Conservation (phyloP, 1,140 invertebrate species). For the Lethocerus indicus region DNA sequence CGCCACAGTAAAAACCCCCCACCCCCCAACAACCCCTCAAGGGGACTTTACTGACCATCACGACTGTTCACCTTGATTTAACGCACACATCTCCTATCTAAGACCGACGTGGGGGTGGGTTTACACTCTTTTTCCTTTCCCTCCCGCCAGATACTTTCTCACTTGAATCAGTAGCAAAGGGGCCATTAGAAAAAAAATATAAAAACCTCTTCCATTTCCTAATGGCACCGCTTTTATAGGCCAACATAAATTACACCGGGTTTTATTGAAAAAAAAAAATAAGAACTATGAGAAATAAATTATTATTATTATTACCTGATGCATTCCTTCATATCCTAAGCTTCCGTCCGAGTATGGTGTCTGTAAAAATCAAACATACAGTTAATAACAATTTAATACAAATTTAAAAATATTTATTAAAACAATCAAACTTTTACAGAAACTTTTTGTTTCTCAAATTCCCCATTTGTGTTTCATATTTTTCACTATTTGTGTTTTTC, state of each 20-base stretch:
- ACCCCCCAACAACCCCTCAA: not conserved
- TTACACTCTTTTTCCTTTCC: not conserved
- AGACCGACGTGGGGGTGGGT: not conserved
- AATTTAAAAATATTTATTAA: not conserved
- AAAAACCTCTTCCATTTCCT: no score
- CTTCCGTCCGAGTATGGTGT: constrained; percentile 65
- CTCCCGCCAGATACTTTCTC: no score
- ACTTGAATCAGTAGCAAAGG: no score
- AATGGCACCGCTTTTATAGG: no score
- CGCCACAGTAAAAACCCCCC: constrained; percentile 11
- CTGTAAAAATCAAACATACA: constrained; percentile 20
- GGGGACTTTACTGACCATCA: constrained; percentile 14
- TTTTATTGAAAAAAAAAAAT: no score
- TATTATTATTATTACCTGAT: no score
- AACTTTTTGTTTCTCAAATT: no score
- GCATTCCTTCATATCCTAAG: constrained; percentile 71
- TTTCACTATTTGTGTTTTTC: no score
- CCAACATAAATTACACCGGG: no score
- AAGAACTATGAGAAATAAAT: no score
- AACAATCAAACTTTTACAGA: not conserved
- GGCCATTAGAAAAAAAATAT: no score
- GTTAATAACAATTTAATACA: not conserved
- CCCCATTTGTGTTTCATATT: no score
- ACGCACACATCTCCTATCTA: not conserved
- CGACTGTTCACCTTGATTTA: constrained; percentile 10